phyloP scores from a whole-genome alignment of 1,140 invertebrate genomes.

The Oreohelix idahoensis region DNA sequence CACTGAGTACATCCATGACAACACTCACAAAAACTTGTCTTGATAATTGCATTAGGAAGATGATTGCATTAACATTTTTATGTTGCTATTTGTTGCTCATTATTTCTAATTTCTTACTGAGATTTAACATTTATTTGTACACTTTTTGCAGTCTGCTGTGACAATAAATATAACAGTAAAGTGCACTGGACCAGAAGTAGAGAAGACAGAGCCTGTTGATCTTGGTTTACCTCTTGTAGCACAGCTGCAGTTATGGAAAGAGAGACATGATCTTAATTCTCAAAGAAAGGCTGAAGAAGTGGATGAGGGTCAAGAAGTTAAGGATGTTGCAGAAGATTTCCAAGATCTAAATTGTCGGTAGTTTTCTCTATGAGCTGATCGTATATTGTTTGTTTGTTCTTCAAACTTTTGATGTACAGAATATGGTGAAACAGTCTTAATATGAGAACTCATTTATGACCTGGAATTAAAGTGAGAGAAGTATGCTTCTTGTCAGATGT shows the following conservation, averaged over 20 bases:
- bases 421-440: no score
- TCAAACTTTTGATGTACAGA: background rate
- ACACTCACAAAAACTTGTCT: no score
- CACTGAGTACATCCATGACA: no score
- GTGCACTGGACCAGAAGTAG: background rate
- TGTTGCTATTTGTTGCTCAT: no score
- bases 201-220: background rate
- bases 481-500: no score
- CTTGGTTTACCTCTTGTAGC: constrained; percentile 14
- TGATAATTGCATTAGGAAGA: no score
- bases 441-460: no score
- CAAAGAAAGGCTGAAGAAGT: background rate
- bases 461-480: no score
- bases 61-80: no score
- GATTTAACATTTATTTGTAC: no score
- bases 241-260: constrained; percentile 21
- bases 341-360: background rate
- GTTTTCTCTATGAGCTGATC: background rate
- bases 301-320: background rate
- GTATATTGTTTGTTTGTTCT: background rate
- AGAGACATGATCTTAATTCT: background rate
- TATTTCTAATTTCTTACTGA: no score
- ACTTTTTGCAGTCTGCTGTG: background rate
- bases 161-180: constrained; percentile 1
- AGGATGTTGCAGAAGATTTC: background rate